A percentile compares a stretch with the other conserved stretches of the same genome.
Conservation (phyloP, 2,113 vertebrate species). For the Thomomys bottae region DNA sequence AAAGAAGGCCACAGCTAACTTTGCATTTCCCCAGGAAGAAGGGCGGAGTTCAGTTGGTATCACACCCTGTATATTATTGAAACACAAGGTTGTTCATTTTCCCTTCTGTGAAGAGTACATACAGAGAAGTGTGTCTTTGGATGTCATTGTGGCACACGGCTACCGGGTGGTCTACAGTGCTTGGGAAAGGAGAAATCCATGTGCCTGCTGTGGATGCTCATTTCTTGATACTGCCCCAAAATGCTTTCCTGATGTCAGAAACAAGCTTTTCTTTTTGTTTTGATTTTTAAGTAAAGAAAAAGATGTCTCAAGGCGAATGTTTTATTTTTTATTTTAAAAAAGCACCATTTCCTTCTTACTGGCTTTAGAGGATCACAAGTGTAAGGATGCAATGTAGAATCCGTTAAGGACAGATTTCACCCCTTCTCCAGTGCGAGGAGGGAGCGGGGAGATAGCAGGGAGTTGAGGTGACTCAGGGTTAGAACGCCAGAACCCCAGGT, state of each 20-base stretch:
- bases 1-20: slow-evolving; percentile 67
- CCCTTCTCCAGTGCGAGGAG: neutral
- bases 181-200: neutral
- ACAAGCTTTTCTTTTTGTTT: neutral
- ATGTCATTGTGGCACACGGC: neutral
- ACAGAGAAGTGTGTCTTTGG: neutral
- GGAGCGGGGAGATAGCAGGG: neutral
- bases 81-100: slow-evolving; percentile 59
- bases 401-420: neutral
- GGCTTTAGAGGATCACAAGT: neutral
- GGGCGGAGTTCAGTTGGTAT: slow-evolving; percentile 49
- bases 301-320: neutral
- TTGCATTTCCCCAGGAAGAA: slow-evolving; percentile 80
- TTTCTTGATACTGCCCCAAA: neutral
- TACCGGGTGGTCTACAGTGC: neutral
- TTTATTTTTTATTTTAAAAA: neutral
- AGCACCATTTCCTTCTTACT: neutral
- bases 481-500: neutral
- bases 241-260: neutral
- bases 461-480: neutral
- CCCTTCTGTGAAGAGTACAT: neutral
- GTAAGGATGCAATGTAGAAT: neutral
- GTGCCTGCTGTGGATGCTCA: neutral
- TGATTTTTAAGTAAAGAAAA: slow-evolving; percentile 25
- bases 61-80: slow-evolving; percentile 63